Conservation (phyloP, 2,113 vertebrate species). For the Diglossa brunneiventris region DNA sequence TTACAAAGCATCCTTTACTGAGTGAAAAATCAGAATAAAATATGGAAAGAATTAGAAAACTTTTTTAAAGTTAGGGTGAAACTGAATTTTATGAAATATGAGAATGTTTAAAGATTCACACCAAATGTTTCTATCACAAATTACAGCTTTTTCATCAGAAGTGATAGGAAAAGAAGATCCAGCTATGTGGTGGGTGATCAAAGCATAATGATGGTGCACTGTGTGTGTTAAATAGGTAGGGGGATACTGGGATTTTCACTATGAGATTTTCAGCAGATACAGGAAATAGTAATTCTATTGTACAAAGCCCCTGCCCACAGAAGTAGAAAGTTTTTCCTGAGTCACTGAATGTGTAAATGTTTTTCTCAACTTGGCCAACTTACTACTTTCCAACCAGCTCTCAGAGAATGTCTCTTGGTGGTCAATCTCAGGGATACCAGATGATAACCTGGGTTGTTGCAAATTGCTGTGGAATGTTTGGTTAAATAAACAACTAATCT, state of each 20-base stretch:
- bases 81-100: background rate
- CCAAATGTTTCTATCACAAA: background rate
- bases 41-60: background rate
- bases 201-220: background rate
- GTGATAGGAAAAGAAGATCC: background rate
- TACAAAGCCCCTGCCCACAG: no score
- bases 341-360: background rate
- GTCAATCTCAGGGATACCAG: background rate
- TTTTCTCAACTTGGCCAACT: background rate
- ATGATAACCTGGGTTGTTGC: background rate
- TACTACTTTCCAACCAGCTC: background rate
- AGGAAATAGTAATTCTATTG: background rate
- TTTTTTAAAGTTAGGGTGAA: background rate
- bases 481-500: background rate
- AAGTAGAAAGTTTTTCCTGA: background rate
- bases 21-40: background rate
- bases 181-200: background rate
- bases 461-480: background rate
- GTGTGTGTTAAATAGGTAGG: background rate
- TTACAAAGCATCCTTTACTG: background rate
- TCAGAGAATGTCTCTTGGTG: background rate
- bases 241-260: background rate
- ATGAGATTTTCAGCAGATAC: background rate
- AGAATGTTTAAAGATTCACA: background rate
- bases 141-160: background rate